Base-by-base conservation (phyloP, 2,113 vertebrate genomes). In the Sakesphorus luctuosus region DNA sequence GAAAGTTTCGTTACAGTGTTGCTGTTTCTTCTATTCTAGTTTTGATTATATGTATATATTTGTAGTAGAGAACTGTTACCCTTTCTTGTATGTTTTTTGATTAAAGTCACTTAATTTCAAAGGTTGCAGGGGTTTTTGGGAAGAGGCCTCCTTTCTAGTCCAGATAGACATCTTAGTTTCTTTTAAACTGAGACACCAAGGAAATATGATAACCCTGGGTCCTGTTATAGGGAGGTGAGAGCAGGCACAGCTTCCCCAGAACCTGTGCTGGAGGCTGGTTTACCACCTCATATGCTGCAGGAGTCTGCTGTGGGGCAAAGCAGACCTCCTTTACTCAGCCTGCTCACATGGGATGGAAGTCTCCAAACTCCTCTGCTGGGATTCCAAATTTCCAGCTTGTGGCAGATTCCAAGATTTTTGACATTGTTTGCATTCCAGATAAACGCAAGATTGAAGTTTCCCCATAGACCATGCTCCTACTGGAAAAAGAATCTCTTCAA, bases 351-450 rank as follows among this genome's bases (percentile, higher is more conserved):
- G 19, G 6, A 56, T 10, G 56, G 38, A 87, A 81, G 10, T 18
- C 38, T 91, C 38, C 38, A 43, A 2, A 75, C 26, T 75, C 16
- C 13, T 75, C n/a, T 56, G 52, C 11, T 67, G 38, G 7, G 21
- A 65, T 49, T 87, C 58, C 52, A 68, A 38, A 82, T 91, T 91
- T 93, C 43, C 73, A 84, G 38, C 33, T 56, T 82, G 35, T 43
- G 56, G 72, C 26, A 78, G 35, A 89, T 75, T 78, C 68, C 58
- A 75, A 87, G 47, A 47, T 84, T 92, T 92, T 74, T 87, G 6
- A 63, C 10, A 8, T 46, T 78, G 13, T 44, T 96, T 88, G 55
- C 35, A 31, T 78, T 94, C 26, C 56, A 72, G 25, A 58, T 25
- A 49, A 69, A 66, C 68, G 40, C 1, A 5, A 83, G 36, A 24